A percentile compares a stretch with the other conserved stretches of the same genome.
Evolutionary conservation across 2,113 vertebrate genomes (phyloP).

Genomic region (Tachysurus fulvidraco): DNA sequence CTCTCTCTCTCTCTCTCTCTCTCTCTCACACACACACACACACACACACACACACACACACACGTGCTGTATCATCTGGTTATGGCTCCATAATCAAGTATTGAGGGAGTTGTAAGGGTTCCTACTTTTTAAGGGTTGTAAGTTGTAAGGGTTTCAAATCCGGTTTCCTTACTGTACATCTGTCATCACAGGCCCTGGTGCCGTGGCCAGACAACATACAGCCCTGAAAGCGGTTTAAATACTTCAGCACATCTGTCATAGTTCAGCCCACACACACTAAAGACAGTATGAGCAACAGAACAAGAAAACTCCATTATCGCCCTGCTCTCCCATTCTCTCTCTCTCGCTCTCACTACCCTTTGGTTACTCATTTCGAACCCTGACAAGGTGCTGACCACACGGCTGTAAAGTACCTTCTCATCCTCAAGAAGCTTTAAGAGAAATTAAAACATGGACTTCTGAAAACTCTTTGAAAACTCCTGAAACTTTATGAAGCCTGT

Average conservation of each 20-base stretch:
- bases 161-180: conserved; percentile 67
- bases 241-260: conserved; percentile 71
- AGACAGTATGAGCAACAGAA: conserved; percentile 61
- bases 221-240: conserved; percentile 64
- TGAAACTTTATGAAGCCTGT: neutral
- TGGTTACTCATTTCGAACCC: conserved; percentile 35
- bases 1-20: conserved; percentile 13
- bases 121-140: too few species aligned
- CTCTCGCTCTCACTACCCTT: conserved; percentile 56
- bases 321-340: conserved; percentile 60
- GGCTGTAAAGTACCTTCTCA: neutral
- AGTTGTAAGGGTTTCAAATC: conserved; percentile 49
- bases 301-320: conserved; percentile 76
- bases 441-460: neutral
- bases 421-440: neutral
- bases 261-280: conserved; percentile 57
- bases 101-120: conserved; percentile 36
- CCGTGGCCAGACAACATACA: conserved; percentile 59
- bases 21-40: conserved; percentile 19
- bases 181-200: conserved; percentile 60
- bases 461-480: neutral
- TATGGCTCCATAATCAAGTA: conserved; percentile 20
- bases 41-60: neutral
- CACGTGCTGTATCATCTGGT: conserved; percentile 9
- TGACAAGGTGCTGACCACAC: conserved; percentile 33